Base-by-base conservation (phyloP, 2,888 invertebrate species). In the Tenthredo scrophulariae region DNA sequence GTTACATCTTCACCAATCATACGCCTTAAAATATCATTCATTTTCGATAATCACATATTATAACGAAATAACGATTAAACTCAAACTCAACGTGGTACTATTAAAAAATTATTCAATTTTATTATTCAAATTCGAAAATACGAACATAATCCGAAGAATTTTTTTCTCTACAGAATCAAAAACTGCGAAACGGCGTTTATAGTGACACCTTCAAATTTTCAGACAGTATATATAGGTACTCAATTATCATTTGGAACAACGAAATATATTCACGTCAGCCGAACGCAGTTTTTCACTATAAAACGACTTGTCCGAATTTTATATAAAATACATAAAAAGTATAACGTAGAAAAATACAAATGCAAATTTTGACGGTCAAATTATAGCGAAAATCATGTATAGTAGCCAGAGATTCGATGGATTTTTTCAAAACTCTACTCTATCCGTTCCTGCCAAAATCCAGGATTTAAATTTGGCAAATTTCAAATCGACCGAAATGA, bases 1-100 rank as follows among this genome's bases (percentile, higher is more conserved):
- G 88, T 88, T 88, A 84, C 87, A 87, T 87, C 87, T 87, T 86
- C 86, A 87, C 65, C 85, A 84, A 86, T 88, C 85, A 88, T 87
- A 87, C 88, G 87, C 87, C 88, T 89, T 84, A 87, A 88, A 85
- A 84, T 70, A 72, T 84, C 84, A 86, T 86, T 74, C 58, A 67
- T 75, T 62, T 62, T 77, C 54, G 54, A 77, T 33, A 54, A 33
- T 77, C 54, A 54, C 50, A 54, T 54, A 26, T 18, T 50, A 50
- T 77, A 29, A 29, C 26, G 54, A 54, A 72, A 40, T 33, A 54
- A 29, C 77, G 33, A 54, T 54, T 54, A 33, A 77, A 77, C 54
- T 33, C 29, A 33, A 29, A 10, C 33, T 77, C 33, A 22, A 15
- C 54, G 46, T 77, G 29, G 46, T 54, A 77, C 33, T 29, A 75